A percentile compares a stretch with the other conserved stretches of the same genome.
phyloP scores from a whole-genome alignment of 1,140 invertebrate species.

The Sarcophaga bullata region DNA sequence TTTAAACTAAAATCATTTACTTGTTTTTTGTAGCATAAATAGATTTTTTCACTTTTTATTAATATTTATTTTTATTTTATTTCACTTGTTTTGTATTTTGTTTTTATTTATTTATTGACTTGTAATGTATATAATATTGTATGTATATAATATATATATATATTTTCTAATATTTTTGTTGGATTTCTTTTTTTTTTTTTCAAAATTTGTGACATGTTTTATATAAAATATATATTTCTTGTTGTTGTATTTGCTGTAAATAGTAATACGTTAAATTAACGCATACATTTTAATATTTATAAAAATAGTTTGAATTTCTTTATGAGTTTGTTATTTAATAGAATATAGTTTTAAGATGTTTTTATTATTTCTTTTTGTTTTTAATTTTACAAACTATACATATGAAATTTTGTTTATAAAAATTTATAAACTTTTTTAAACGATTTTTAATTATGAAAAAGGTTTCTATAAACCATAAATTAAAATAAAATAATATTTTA shows the following conservation, averaged over 20 bases:
- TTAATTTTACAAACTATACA: too few relatives aligned
- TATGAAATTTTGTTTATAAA: too few relatives aligned
- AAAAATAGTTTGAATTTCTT: conserved; percentile 23
- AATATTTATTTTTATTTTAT: not conserved
- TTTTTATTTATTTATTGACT: not conserved
- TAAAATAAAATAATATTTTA: too few relatives aligned
- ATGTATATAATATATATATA: conserved; percentile 12
- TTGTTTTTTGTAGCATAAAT: conserved; percentile 7
- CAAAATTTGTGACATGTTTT: conserved; percentile 30
- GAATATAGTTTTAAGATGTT: too few relatives aligned
- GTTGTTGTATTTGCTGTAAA: conserved; percentile 42
- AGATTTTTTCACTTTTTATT: not conserved
- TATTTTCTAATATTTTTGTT: not conserved
- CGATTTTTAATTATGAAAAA: too few relatives aligned
- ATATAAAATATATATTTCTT: conserved; percentile 36
- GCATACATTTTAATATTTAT: conserved; percentile 35
- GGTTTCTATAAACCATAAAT: too few relatives aligned
- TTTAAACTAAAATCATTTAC: not conserved
- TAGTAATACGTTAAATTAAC: conserved; percentile 46
- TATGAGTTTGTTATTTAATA: not conserved
- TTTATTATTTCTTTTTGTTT: too few relatives aligned
- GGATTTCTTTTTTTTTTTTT: not conserved
- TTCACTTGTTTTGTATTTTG: not conserved
- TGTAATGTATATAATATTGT: not conserved
- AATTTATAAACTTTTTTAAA: too few relatives aligned